Percentiles rank a stretch among this genome's conserved stretches.
Evolutionary conservation across 1,140 invertebrate species (phyloP).

Genomic region (Teleopsis dalmanni): DNA sequence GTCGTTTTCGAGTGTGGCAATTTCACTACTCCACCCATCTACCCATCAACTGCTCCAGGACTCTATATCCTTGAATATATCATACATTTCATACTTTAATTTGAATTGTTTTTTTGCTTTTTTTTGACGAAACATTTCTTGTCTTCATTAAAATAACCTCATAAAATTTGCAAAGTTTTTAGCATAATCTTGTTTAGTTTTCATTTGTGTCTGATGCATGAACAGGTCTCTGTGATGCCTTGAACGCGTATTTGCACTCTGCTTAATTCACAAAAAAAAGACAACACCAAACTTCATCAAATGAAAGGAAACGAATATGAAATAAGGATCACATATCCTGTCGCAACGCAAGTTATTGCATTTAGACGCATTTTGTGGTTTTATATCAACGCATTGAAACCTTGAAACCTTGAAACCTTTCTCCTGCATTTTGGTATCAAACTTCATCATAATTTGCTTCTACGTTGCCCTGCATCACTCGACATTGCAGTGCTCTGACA

Average conservation of each 20-base stretch:
- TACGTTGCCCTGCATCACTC: background rate
- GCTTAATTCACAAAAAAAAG: no score
- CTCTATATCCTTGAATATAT: background rate
- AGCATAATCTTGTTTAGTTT: conserved; percentile 5
- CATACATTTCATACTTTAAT: background rate
- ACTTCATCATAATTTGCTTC: background rate
- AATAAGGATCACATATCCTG: background rate
- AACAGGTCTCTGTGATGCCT: background rate
- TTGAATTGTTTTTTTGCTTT: background rate
- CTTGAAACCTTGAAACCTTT: background rate
- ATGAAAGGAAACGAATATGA: background rate
- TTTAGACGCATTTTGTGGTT: background rate
- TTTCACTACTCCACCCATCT: background rate
- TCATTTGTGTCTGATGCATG: conserved; percentile 6
- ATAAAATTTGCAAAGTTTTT: conserved; percentile 6
- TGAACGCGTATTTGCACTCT: no score
- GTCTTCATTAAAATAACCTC: conserved; percentile 6
- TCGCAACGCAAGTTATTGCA: background rate
- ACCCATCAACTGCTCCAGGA: background rate
- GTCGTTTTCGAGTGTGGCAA: background rate
- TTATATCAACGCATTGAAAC: no score
- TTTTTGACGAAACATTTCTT: background rate
- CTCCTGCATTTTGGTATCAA: background rate
- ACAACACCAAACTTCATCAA: no score
- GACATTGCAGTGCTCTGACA: conserved; percentile 3